These are phyloP conservation scores for Centropristis striata DNA, from an alignment of 2,113 vertebrate genomes.

Conservation along the genomic window DNA sequence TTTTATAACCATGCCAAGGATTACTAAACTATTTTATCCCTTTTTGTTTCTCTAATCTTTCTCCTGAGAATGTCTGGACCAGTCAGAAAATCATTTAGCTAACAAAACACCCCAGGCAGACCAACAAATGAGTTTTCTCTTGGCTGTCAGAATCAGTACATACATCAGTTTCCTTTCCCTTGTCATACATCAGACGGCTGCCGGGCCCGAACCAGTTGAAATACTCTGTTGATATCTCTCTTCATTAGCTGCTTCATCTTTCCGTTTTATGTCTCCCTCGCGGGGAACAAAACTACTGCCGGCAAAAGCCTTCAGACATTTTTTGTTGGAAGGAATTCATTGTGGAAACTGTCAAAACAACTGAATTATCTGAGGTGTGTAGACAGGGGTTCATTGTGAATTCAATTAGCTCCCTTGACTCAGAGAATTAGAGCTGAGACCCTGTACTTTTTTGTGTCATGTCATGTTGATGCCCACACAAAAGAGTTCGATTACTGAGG, in stretches of 20 bases:
- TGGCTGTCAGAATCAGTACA: slow-evolving; percentile 3
- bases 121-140: slow-evolving; percentile 6
- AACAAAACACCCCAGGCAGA: slow-evolving; percentile 20
- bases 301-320: neutral
- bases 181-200: slow-evolving; percentile 14
- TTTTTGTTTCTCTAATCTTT: slow-evolving; percentile 16
- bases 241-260: slow-evolving; percentile 30
- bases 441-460: slow-evolving; percentile 25
- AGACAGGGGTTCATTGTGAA: slow-evolving; percentile 35
- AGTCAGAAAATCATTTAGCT: slow-evolving; percentile 26
- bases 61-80: slow-evolving; percentile 29
- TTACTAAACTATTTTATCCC: neutral
- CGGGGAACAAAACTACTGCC: neutral
- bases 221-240: slow-evolving; percentile 30
- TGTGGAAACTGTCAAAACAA: slow-evolving; percentile 46
- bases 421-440: slow-evolving; percentile 15
- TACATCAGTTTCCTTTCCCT: neutral
- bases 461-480: slow-evolving; percentile 38
- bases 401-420: slow-evolving; percentile 39
- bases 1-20: neutral
- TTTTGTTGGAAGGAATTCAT: neutral
- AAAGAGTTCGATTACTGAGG: slow-evolving; percentile 30
- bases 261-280: neutral
- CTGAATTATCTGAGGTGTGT: slow-evolving; percentile 33
- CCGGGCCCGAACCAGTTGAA: neutral